Evolutionary conservation across 1,140 invertebrate genomes (phyloP).

Genomic region (Cotesia typhae): DNA sequence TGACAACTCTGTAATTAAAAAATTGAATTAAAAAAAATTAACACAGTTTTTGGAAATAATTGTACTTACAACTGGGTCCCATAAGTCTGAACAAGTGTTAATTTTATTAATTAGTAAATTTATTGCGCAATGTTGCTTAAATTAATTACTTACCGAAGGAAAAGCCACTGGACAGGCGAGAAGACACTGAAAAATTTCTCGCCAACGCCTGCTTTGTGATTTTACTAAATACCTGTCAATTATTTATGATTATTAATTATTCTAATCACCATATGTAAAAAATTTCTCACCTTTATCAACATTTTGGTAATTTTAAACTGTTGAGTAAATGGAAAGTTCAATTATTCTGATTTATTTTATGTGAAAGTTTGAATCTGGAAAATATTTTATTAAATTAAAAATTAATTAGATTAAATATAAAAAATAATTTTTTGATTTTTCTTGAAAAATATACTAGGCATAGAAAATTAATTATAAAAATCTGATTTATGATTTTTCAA

Average conservation of each 20-base stretch:
- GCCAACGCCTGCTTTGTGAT: conserved; percentile 30
- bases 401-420: too few species aligned
- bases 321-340: not conserved
- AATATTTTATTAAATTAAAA: too few species aligned
- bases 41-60: not conserved
- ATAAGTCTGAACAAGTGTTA: not conserved
- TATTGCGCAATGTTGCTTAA: not conserved
- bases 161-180: conserved; percentile 46
- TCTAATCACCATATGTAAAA: conserved; percentile 2
- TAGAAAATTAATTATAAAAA: too few species aligned
- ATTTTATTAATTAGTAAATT: not conserved
- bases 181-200: conserved; percentile 51
- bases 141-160: conserved; percentile 55
- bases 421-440: too few species aligned
- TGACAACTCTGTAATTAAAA: conserved; percentile 66
- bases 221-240: conserved; percentile 44
- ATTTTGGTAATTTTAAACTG: conserved; percentile 25
- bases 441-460: too few species aligned
- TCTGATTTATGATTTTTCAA: too few species aligned
- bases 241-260: conserved; percentile 11
- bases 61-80: not conserved
- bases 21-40: conserved; percentile 13
- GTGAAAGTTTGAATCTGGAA: too few species aligned
- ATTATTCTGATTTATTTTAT: too few species aligned
- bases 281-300: conserved; percentile 42